Percentiles rank a stretch among this genome's conserved stretches.
Evolutionary conservation across 2,888 invertebrate species (phyloP).

Genomic region (Brachypalpus laphriformis): DNA sequence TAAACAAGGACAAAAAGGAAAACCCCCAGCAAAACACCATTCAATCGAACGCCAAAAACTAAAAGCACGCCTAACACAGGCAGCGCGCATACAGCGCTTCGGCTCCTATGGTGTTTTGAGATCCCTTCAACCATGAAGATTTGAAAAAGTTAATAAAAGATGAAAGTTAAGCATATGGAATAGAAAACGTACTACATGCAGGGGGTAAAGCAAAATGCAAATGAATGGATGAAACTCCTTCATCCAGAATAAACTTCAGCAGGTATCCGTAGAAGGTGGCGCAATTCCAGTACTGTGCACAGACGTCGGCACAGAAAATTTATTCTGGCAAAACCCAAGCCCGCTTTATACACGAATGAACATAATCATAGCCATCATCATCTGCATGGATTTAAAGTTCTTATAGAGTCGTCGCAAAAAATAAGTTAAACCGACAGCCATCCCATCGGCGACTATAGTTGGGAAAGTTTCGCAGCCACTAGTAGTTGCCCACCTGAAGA

Average conservation of each 20-base stretch:
- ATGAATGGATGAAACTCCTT: constrained; percentile 56
- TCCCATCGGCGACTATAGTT: constrained; percentile 5
- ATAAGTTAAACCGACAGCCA: not conserved
- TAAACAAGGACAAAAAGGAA: constrained; percentile 58
- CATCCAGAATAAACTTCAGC: constrained; percentile 66
- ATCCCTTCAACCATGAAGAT: constrained; percentile 70
- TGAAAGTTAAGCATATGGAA: constrained; percentile 72
- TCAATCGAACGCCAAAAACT: constrained; percentile 56
- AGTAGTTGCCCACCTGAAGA: constrained; percentile 7
- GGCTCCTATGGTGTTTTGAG: constrained; percentile 40
- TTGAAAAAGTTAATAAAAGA: constrained; percentile 74
- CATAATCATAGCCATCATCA: constrained; percentile 64
- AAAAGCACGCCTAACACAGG: constrained; percentile 27
- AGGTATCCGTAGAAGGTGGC: constrained; percentile 26
- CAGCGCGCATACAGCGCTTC: not conserved
- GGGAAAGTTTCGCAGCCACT: constrained; percentile 19
- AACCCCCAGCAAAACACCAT: constrained; percentile 44
- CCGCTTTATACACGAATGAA: constrained; percentile 67
- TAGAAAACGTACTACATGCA: not conserved
- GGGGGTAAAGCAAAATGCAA: constrained; percentile 43
- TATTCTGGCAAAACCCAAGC: constrained; percentile 52
- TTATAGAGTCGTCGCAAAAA: not conserved
- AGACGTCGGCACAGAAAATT: constrained; percentile 19
- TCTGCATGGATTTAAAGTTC: constrained; percentile 53
- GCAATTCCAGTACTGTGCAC: not conserved